These are phyloP conservation scores for Callaeas wilsoni DNA, from an alignment of 2,113 vertebrate genomes.

Conservation along the genomic window DNA sequence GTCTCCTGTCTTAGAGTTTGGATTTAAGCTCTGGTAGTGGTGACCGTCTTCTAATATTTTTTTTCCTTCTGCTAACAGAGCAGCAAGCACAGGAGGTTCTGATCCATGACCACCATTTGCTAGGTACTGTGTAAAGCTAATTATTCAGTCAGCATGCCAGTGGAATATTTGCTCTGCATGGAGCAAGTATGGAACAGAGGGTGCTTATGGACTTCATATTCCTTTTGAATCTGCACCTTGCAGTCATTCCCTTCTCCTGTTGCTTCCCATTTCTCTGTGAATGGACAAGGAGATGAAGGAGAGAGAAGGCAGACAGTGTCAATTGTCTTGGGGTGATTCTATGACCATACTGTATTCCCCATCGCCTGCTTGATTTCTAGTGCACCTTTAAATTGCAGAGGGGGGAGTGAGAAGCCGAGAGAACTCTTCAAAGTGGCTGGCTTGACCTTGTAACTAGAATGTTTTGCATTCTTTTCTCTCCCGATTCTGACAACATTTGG, in stretches of 20 bases:
- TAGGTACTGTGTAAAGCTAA: neutral
- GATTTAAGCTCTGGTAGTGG: neutral
- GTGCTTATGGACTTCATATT: neutral
- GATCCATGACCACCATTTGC: neutral
- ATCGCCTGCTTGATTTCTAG: no score
- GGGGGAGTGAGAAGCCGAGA: no score
- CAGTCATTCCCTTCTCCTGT: neutral
- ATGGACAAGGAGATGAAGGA: neutral
- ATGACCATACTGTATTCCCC: no score
- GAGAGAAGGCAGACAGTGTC: neutral
- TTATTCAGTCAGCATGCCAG: slow-evolving; percentile 10
- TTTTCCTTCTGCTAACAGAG: neutral
- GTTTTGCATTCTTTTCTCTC: no score
- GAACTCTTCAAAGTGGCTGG: no score
- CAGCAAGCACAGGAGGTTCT: neutral
- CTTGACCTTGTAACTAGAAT: no score
- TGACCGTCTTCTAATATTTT: neutral
- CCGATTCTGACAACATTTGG: no score
- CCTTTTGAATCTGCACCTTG: neutral
- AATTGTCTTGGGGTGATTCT: no score
- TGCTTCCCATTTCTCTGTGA: neutral
- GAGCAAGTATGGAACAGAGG: neutral
- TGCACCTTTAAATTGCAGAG: no score
- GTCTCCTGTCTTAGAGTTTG: neutral
- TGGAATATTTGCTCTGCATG: neutral